Percentiles rank a stretch among this genome's conserved stretches.
Conservation (phyloP, 2,113 vertebrate species). For the Grantiella picta region DNA sequence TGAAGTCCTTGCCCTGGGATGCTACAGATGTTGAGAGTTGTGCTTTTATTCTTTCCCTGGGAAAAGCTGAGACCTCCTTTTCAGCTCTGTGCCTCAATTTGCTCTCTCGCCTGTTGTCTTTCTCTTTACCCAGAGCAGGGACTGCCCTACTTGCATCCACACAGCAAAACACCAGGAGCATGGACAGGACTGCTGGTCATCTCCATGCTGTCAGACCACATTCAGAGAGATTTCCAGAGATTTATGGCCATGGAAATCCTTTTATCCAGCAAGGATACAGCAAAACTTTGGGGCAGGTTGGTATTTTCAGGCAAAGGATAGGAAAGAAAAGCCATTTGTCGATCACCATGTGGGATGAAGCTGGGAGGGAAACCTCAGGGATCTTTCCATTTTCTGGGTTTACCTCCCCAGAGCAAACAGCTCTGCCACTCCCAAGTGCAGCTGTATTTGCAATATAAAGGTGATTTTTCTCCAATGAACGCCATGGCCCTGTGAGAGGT, state of each 20-base stretch:
- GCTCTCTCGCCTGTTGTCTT: background rate
- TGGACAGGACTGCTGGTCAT: background rate
- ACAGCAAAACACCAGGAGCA: background rate
- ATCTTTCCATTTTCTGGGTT: background rate
- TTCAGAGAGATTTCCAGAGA: background rate
- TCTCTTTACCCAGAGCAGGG: background rate
- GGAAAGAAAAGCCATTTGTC: background rate
- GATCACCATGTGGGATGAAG: fast-evolving
- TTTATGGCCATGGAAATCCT: background rate
- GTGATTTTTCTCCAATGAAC: background rate
- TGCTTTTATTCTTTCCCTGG: background rate
- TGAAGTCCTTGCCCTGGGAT: background rate
- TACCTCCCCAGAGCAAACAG: background rate
- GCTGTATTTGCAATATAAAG: background rate
- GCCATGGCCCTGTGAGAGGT: background rate
- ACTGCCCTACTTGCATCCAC: background rate
- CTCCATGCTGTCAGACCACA: fast-evolving
- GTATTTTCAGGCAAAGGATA: background rate
- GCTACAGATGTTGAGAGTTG: background rate
- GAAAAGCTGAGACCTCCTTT: background rate
- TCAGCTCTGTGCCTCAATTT: background rate
- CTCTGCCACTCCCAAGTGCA: background rate
- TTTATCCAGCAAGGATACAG: background rate
- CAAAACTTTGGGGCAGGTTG: background rate
- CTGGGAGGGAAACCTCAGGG: background rate